Evolutionary conservation across 2,797 vertebrate genomes (phyloP).

Genomic region (Diglossa cyanea): DNA sequence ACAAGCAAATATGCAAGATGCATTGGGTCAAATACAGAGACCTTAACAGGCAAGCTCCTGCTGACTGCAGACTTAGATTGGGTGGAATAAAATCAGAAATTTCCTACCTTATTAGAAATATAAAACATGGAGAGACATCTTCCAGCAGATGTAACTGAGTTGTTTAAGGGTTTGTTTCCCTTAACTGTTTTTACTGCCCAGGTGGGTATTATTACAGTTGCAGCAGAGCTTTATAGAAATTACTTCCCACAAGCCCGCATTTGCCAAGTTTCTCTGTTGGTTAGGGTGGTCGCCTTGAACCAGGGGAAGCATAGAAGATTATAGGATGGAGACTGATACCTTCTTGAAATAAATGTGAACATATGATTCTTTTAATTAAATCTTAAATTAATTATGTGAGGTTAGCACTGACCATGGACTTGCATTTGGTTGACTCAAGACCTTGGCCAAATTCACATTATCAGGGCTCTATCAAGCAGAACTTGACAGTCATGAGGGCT

Average conservation of each 20-base stretch:
- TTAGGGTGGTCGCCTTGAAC: background rate
- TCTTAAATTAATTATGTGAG: background rate
- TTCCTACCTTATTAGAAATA: background rate
- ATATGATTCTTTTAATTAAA: background rate
- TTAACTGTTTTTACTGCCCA: background rate
- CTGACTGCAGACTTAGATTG: background rate
- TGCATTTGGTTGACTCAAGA: background rate
- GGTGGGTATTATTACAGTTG: background rate
- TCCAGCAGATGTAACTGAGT: background rate
- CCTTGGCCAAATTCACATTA: background rate
- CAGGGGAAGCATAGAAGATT: background rate
- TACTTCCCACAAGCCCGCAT: background rate
- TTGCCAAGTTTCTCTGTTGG: background rate
- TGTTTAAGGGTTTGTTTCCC: background rate
- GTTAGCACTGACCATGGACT: background rate
- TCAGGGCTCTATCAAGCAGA: background rate
- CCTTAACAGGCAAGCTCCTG: background rate
- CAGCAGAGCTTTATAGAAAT: background rate
- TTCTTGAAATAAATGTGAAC: background rate
- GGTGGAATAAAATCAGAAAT: background rate
- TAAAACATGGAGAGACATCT: background rate
- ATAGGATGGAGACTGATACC: background rate
- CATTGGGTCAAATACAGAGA: background rate
- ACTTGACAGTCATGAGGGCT: background rate
- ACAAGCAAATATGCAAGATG: background rate